Conservation (phyloP, 2,797 vertebrate species). For the Gymnopithys bicolor region DNA sequence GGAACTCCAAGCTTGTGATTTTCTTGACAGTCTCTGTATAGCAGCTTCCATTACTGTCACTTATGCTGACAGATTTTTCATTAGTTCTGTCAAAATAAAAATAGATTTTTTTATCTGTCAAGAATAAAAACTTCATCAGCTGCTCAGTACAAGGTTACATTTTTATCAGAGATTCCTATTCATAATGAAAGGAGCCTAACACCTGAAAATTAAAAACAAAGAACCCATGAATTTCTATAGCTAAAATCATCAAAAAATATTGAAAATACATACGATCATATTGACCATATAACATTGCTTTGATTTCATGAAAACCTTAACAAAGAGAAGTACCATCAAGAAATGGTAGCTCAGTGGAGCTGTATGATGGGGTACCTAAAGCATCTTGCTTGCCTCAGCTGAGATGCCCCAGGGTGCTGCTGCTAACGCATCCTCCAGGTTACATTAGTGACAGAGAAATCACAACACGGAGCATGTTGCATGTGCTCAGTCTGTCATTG, state of each 20-base stretch:
- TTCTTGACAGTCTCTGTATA: slow-evolving; percentile 16
- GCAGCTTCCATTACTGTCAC: slow-evolving; percentile 36
- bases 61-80: slow-evolving; percentile 18
- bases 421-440: background rate
- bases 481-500: background rate
- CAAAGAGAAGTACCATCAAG: background rate
- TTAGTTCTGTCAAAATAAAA: slow-evolving; percentile 53
- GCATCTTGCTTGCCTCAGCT: background rate
- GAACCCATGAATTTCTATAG: background rate
- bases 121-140: slow-evolving; percentile 17
- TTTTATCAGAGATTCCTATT: slow-evolving; percentile 1
- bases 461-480: background rate
- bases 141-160: background rate
- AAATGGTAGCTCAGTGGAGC: background rate
- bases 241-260: background rate
- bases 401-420: background rate
- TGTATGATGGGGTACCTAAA: background rate
- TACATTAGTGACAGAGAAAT: background rate
- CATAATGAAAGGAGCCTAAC: background rate
- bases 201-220: background rate
- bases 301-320: background rate
- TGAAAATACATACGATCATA: background rate
- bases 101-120: background rate
- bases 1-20: slow-evolving; percentile 24
- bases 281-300: background rate